Base-by-base conservation (phyloP, 2,888 invertebrate genomes). In the Kuschelorhynchus macadamiae region DNA sequence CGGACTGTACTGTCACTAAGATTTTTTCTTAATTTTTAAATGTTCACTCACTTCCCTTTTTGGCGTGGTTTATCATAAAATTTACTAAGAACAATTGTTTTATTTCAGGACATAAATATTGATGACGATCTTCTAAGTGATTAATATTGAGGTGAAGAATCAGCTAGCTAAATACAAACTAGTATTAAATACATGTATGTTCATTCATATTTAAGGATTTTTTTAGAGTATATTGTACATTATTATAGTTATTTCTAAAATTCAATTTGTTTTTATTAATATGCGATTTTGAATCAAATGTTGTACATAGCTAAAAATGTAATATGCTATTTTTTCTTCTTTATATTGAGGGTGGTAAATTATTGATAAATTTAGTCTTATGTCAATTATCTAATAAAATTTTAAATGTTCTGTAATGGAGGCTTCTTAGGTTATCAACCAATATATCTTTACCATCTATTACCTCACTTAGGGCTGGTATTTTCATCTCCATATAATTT, bases 91-190 rank as follows among this genome's bases (percentile, higher is more conserved):
- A 25, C 25, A 3, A 25, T 25, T 25, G n/a, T 42, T 42, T 71
- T 74, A 74, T 87, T 86, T 55, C 85, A 91, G 90, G 92, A 91
- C 81, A 88, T 92, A 67, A 91, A 90, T 83, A 84, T 92, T 77
- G 92, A 91, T 79, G 91, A 92, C 78, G 91, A 91, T 78, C 86
- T 91, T 74, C 82, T 91, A 71, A 90, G 88, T 77, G 91, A 92
- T 81, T 84, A 67, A 74, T 41, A 9, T n/a, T 3, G 39, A 14
- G 41, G 16, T 11, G 12, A 33, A 32, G 16, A 32, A 18, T 18
- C 44, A 39, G n/a, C 36, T 32, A 36, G 12, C 30, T 30, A 11
- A 25, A 16, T 2, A 41, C 25, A 1, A 18, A 25, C 25, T 65
- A 65, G 49, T 57, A 57, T 65, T 56, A 56, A 39, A 8, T 36